Base-by-base conservation (phyloP, 2,113 vertebrate genomes). In the Fulica atra region DNA sequence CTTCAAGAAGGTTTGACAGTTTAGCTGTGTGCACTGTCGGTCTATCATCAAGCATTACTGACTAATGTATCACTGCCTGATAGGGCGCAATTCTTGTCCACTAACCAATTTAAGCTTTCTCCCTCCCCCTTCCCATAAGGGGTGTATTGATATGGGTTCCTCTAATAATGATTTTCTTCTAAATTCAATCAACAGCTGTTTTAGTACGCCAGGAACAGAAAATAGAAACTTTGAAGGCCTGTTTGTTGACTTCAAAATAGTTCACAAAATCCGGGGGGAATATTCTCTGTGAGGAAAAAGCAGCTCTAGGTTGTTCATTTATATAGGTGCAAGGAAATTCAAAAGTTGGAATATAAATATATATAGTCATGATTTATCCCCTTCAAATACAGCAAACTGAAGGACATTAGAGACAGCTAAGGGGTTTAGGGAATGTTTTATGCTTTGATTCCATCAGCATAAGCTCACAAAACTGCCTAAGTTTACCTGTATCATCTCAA, bases 131-230 rank as follows among this genome's bases (percentile, higher is more conserved):
- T 42, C 46, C 31, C 61, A 48, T 35, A 51, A 6, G 40, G 6
- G 8, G 85, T 92, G 92, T 73, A 93, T 54, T 86, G 69, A 38
- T 87, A 93, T 56, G 31, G 40, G 70, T 93, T 60, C 74, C 40
- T 77, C 40, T 72, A 69, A 94, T 65, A 79, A 93, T 4, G 51
- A 93, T 73, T 87, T 36, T 53, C 78, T 50, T 40, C 81, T 64
- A 89, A 76, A 89, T 88, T 84, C 4, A 77, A 65, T 92, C 38
- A 93, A 36, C 42, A 88, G 38, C 72, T 81, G 88, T 93, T 95
- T 85, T 53, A 70, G 82, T 36, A 59, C 76, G n/a, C 23, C 71
- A 89, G 40, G 46, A 89, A 77, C 40, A 90, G 74, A 93, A 92
- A 85, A 91, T 51, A 81, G 76, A 93, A 93, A 16, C 29, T 86